Evolutionary conservation across 1,140 invertebrate genomes (phyloP).

Genomic region (Babylonia areolata): DNA sequence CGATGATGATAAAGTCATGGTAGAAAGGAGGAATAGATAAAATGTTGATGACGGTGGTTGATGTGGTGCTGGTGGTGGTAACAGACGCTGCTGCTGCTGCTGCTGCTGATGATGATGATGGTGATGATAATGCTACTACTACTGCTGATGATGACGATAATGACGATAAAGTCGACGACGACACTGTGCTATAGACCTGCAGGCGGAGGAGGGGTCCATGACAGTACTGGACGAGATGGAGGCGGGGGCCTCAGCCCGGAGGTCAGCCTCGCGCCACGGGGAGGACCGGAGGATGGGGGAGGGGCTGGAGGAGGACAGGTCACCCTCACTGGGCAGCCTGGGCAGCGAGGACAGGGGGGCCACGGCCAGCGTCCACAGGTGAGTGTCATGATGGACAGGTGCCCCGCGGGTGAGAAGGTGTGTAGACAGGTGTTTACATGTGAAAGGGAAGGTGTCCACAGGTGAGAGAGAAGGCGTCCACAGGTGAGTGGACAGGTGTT

Average conservation of each 20-base stretch:
- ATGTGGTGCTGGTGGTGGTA: too few relatives aligned
- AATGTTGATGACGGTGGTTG: neutral
- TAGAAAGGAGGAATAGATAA: slow-evolving; percentile 32
- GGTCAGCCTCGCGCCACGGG: neutral
- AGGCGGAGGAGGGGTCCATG: neutral
- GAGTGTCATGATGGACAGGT: neutral
- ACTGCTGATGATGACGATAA: neutral
- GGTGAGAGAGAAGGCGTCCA: too few relatives aligned
- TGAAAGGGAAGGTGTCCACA: too few relatives aligned
- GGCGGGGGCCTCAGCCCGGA: neutral
- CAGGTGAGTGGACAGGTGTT: too few relatives aligned
- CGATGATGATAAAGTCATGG: slow-evolving; percentile 33
- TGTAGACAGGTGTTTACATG: too few relatives aligned
- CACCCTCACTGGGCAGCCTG: neutral
- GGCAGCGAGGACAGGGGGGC: neutral
- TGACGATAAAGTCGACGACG: too few relatives aligned
- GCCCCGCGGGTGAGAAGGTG: too few relatives aligned
- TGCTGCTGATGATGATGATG: slow-evolving; percentile 18
- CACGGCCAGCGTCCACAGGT: neutral
- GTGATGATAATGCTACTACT: neutral
- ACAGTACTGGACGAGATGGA: neutral
- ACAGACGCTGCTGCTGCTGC: too few relatives aligned
- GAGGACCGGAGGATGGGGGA: neutral
- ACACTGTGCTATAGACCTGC: neutral
- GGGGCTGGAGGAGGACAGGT: neutral